Evolutionary conservation across 2,888 invertebrate species (phyloP), one percentile per base, ranked within the genome.

Genomic region (Sepioteuthis lessoniana): DNA sequence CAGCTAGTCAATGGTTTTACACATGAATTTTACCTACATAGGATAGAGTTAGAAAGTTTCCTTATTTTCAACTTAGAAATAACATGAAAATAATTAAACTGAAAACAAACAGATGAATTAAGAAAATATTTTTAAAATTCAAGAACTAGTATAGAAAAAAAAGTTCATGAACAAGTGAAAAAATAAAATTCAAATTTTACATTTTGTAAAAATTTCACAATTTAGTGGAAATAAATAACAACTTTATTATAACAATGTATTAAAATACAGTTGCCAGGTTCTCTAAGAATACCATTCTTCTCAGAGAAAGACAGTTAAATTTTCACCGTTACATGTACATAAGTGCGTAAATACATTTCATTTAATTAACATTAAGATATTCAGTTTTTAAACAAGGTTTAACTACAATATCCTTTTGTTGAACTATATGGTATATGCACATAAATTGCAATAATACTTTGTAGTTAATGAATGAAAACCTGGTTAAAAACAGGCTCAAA

Each of bases 191-290:
- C n/a, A 76, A n/a, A 16, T 76, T 76, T 16, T 76, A 19, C 76
- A 76, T 76, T 35, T 76, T 55, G 55, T 25, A n/a, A n/a, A 76
- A n/a, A 76, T 76, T 76, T 76, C 76, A 76, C 35, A 76, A n/a
- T 76, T n/a, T 76, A 76, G n/a, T n/a, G 76, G 76, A 76, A 76
- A 76, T 76, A 76, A 76, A 76, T 76, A 76, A 76, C 76, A 35
- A 60, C 31, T 76, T 35, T 35, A 76, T 76, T 35, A 76, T 76
- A 76, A 76, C 76, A 76, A 35, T 76, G n/a, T 35, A 76, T 76
- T 76, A 76, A 76, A 76, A 76, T n/a, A 76, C n/a, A 76, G 76
- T n/a, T 76, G 76, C 19, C 76, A 35, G 35, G 76, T 76, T 76
- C n/a, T 76, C 76, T 76, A 16, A 35, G 76, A n/a, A 76, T n/a